phyloP scores from a whole-genome alignment of 2,113 vertebrate genomes.

The Corvus cornix region DNA sequence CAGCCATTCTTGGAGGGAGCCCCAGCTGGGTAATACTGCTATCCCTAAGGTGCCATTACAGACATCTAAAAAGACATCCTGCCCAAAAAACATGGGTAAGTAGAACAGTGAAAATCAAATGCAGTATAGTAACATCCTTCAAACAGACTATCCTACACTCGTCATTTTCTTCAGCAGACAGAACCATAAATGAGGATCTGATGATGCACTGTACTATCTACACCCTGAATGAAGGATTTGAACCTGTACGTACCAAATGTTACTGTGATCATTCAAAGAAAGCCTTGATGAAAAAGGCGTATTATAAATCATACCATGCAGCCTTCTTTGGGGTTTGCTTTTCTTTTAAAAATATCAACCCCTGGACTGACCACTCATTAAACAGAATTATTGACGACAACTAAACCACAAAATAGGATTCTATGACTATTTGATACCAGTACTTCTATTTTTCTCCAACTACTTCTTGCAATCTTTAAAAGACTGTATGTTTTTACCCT shows the following conservation, averaged over 20 bases:
- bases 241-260: background rate
- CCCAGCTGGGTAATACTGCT: background rate
- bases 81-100: background rate
- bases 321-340: background rate
- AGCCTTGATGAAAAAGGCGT: background rate
- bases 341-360: background rate
- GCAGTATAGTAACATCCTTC: background rate
- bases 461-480: background rate
- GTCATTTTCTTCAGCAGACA: background rate
- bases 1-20: background rate
- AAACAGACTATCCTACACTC: background rate
- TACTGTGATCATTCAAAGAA: background rate
- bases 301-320: background rate
- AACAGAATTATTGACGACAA: background rate
- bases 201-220: background rate
- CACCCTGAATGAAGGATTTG: background rate
- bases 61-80: background rate
- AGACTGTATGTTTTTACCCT: background rate
- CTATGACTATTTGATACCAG: background rate
- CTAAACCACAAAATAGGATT: background rate
- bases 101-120: background rate
- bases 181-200: background rate
- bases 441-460: background rate
- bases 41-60: background rate
- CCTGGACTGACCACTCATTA: background rate